phyloP scores from a whole-genome alignment of 2,113 vertebrate genomes.

The Nannospalax galili region DNA sequence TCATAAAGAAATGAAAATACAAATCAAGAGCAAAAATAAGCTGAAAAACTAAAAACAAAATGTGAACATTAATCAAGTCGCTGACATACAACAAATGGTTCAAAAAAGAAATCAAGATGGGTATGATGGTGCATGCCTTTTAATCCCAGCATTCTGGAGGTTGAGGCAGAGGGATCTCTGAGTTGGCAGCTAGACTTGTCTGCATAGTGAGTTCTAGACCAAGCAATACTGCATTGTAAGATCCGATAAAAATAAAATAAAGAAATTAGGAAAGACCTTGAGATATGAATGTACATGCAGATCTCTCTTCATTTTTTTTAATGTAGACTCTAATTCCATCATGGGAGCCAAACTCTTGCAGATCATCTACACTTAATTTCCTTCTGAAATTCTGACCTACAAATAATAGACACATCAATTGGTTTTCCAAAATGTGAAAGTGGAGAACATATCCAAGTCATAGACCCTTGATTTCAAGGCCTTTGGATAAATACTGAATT shows the following conservation, averaged over 20 bases:
- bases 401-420: too few species aligned
- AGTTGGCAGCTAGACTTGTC: too few species aligned
- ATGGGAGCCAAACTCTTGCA: too few species aligned
- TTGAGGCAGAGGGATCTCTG: too few species aligned
- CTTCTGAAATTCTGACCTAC: background rate
- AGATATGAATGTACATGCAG: background rate
- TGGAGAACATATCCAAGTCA: background rate
- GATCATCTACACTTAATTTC: background rate
- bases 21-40: background rate
- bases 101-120: background rate
- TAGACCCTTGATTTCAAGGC: background rate
- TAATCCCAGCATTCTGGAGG: too few species aligned
- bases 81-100: background rate
- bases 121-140: too few species aligned
- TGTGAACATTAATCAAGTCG: background rate
- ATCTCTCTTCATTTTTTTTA: background rate
- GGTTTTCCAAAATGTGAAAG: background rate
- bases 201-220: too few species aligned
- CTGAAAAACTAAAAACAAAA: background rate
- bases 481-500: background rate
- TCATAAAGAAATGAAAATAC: background rate
- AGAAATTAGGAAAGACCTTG: background rate
- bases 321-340: background rate
- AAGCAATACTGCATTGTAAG: too few species aligned
- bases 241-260: background rate